Percentiles rank a stretch among this genome's conserved stretches.
These are phyloP conservation scores for Microctenopoma steveboyesi DNA, from an alignment of 2,797 vertebrate species.

Conservation along the genomic window DNA sequence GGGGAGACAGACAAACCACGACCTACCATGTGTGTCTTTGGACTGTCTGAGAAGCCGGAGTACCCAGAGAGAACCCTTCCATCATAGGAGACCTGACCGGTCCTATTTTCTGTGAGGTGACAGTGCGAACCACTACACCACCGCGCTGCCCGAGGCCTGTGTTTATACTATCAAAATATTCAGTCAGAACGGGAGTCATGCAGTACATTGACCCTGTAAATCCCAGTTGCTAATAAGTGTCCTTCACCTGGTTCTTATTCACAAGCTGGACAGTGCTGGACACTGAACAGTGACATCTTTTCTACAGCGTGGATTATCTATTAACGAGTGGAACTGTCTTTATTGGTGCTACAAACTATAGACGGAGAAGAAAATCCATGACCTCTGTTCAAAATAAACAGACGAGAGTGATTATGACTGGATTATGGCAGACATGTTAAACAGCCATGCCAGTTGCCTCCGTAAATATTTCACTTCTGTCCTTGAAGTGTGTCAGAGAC, in stretches of 20 bases:
- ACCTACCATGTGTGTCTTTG: too few species aligned
- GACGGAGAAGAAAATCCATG: slow-evolving; percentile 47
- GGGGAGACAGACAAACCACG: too few species aligned
- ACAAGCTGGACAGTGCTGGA: slow-evolving; percentile 1
- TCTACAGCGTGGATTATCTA: slow-evolving; percentile 85
- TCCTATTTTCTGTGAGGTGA: too few species aligned
- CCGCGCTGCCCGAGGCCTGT: too few species aligned
- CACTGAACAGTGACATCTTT: slow-evolving; percentile 29
- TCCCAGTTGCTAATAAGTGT: background rate
- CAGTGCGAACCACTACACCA: too few species aligned
- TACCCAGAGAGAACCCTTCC: too few species aligned
- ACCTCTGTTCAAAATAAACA: slow-evolving; percentile 80
- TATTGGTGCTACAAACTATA: slow-evolving; percentile 66
- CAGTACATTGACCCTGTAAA: background rate
- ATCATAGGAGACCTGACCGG: too few species aligned
- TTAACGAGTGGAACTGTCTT: slow-evolving; percentile 85
- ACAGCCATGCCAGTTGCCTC: slow-evolving; percentile 67
- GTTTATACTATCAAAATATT: too few species aligned
- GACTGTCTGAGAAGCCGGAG: too few species aligned
- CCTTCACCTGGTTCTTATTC: slow-evolving; percentile 3
- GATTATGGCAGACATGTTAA: slow-evolving; percentile 76
- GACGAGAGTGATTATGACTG: slow-evolving; percentile 76
- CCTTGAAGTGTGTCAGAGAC: slow-evolving; percentile 77
- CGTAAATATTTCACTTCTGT: slow-evolving; percentile 77
- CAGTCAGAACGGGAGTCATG: too few species aligned